Evolutionary conservation across 2,797 vertebrate genomes (phyloP), one percentile per base, ranked within the genome.

Genomic region (Leucoraja ocellata): DNA sequence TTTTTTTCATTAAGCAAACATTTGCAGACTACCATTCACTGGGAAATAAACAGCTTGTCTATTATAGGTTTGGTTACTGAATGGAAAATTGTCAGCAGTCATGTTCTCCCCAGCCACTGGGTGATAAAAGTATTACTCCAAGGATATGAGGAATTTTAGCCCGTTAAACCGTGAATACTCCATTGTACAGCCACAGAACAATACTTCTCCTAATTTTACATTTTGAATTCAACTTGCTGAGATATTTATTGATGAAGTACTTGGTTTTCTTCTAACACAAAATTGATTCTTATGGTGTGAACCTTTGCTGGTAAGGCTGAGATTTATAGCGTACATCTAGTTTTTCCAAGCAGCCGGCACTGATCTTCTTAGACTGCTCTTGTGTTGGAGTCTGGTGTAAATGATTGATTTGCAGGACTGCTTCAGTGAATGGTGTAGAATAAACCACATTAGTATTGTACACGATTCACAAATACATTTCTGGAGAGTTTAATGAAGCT

Each of bases 141-240:
- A 93, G 93, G 94, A 91, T 95, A 93, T 61, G 93, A 93, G 92
- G 93, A 94, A 86, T 94, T 93, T 94, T 86, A 94, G 92, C 93
- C 93, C 5, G 11, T 88, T 86, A 32, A 86, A 21, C 79, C 93
- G 94, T 95, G 94, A 95, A 93, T 94, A 94, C 93, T 90, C 79
- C 94, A 93, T 94, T 95, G 94, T 94, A 93, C 78, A 0, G 0
- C 46, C 28, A 92, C 39, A 76, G 71, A 92, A 54, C 36, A 92
- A 39, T 28, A n/a, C 25, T 25, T 76, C 63, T 76, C 88, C 36
- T 74, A 65, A 91, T 10, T 54, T n/a, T 54, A 92, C 23, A n/a
- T 39, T 54, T n/a, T 76, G 46, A 73, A 91, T 65, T 74, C 58
- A 61, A n/a, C 54, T 28, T 54, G 21, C 36, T 88, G 28, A 36